A percentile compares a stretch with the other conserved stretches of the same genome.
Conservation (phyloP, 2,888 invertebrate species). For the Drosophila mettleri region DNA sequence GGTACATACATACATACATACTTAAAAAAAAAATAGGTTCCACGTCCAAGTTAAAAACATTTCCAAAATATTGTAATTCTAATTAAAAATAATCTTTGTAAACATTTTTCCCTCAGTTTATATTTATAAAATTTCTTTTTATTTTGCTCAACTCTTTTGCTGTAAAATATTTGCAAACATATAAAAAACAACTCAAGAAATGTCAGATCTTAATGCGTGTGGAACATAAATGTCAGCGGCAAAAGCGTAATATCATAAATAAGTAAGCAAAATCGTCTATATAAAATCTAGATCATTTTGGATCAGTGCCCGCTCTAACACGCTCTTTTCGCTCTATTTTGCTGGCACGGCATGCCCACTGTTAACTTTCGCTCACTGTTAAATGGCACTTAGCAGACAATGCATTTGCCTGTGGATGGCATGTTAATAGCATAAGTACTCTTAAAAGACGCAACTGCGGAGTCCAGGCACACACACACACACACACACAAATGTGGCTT, state of each 20-base stretch:
- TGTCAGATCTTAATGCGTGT: slow-evolving; percentile 38
- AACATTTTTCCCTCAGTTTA: background rate
- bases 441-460: slow-evolving; percentile 56
- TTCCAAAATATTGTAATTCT: background rate
- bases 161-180: slow-evolving; percentile 29
- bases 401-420: slow-evolving; percentile 1
- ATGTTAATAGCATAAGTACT: slow-evolving; percentile 13
- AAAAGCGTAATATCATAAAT: slow-evolving; percentile 51
- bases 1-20: too few species aligned
- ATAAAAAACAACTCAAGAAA: background rate
- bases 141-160: background rate
- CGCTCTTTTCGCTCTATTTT: background rate
- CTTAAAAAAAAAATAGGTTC: background rate
- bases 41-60: background rate
- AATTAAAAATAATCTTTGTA: background rate
- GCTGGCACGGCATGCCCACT: background rate
- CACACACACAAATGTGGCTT: background rate
- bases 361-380: slow-evolving; percentile 11
- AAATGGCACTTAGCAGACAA: too few species aligned
- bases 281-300: slow-evolving; percentile 21
- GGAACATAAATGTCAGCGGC: slow-evolving; percentile 52
- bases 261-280: slow-evolving; percentile 31
- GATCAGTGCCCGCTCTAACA: slow-evolving; percentile 1
- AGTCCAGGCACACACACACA: slow-evolving; percentile 25
- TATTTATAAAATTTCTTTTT: background rate